These are phyloP conservation scores for Acarapis woodi DNA, from an alignment of 1,140 invertebrate genomes.

Conservation along the genomic window DNA sequence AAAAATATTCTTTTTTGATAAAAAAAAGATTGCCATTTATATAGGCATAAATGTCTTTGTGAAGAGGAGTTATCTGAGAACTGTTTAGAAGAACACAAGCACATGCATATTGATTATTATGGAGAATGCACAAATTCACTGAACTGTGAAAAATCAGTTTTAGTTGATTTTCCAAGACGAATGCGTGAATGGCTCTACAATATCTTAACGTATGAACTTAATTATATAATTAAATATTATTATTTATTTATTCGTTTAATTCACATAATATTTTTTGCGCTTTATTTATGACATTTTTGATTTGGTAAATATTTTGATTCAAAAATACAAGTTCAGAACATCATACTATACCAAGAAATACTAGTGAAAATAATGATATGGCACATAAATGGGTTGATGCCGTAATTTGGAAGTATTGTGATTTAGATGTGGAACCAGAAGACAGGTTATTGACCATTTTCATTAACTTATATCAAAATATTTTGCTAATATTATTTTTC, in stretches of 20 bases:
- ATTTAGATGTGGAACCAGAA: slow-evolving; percentile 57
- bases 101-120: slow-evolving; percentile 78
- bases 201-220: slow-evolving; percentile 47
- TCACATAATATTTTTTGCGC: background rate
- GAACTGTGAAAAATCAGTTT: slow-evolving; percentile 47
- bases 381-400: slow-evolving; percentile 50
- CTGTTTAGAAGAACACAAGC: slow-evolving; percentile 39
- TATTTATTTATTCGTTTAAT: too few species aligned
- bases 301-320: background rate
- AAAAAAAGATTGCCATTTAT: background rate
- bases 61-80: slow-evolving; percentile 20
- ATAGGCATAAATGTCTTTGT: background rate
- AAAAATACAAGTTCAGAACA: background rate
- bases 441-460: slow-evolving; percentile 27
- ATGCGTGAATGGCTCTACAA: slow-evolving; percentile 93
- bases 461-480: background rate
- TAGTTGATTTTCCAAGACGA: slow-evolving; percentile 61
- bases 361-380: background rate
- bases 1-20: background rate
- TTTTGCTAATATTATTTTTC: slow-evolving; percentile 1
- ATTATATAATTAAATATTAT: background rate
- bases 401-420: slow-evolving; percentile 88
- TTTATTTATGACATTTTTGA: background rate
- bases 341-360: background rate
- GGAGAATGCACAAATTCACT: slow-evolving; percentile 20